phyloP scores from a whole-genome alignment of 2,113 vertebrate species.

The Odontophorus gujanensis region DNA sequence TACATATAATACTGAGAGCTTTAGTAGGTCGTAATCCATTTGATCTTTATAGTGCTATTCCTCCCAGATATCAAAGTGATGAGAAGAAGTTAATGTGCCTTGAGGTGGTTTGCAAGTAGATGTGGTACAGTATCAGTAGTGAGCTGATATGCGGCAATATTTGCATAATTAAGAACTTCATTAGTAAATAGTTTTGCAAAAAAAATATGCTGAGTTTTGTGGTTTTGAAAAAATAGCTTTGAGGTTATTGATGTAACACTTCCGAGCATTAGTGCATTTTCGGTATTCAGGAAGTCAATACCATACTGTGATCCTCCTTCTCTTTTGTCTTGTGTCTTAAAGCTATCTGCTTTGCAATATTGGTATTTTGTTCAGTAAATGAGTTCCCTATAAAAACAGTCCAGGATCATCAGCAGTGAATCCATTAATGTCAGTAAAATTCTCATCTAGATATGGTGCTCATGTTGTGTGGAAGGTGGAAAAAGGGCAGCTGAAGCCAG shows the following conservation, averaged over 20 bases:
- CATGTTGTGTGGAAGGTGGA: background rate
- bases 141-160: background rate
- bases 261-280: background rate
- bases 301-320: background rate
- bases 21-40: background rate
- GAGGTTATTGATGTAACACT: background rate
- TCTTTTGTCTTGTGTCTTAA: background rate
- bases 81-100: background rate
- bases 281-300: background rate
- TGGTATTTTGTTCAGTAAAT: background rate
- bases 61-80: background rate
- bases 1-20: background rate
- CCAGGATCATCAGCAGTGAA: background rate
- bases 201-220: background rate
- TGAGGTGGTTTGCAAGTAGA: background rate
- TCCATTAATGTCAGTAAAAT: background rate
- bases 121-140: background rate
- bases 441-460: background rate
- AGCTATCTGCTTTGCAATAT: background rate
- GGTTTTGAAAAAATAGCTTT: background rate
- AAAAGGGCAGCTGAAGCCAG: background rate
- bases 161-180: background rate
- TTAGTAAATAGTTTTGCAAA: background rate
- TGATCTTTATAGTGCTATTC: background rate
- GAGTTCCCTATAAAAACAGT: background rate